phyloP scores from a whole-genome alignment of 2,113 vertebrate species.

The Circaetus cinerascens region DNA sequence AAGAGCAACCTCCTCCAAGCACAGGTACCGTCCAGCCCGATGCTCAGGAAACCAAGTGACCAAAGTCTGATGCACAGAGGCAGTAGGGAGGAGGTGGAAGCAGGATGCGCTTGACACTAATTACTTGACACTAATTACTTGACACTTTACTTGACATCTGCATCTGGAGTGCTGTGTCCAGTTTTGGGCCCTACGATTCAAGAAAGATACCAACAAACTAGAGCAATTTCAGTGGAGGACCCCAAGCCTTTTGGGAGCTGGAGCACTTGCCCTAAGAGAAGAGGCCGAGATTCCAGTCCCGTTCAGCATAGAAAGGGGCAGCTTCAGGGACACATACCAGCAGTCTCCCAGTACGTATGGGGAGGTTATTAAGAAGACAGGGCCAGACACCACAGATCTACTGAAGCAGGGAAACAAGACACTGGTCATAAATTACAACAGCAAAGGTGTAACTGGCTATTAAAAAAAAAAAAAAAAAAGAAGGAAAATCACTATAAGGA shows the following conservation, averaged over 20 bases:
- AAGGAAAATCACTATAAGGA: background rate
- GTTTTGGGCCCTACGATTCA: background rate
- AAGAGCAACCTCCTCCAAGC: background rate
- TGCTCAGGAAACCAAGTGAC: background rate
- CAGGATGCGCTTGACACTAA: background rate
- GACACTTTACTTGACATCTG: background rate
- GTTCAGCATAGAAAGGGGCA: background rate
- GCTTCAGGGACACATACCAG: background rate
- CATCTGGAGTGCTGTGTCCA: background rate
- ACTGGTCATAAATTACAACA: background rate
- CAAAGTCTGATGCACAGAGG: background rate
- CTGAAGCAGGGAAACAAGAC: background rate
- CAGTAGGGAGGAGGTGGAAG: background rate
- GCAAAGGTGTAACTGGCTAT: background rate
- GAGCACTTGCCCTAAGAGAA: background rate
- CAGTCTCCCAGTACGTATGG: rapidly evolving
- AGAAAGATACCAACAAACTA: background rate
- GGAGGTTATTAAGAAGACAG: background rate
- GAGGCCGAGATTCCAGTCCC: background rate
- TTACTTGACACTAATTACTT: background rate
- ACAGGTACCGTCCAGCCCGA: rapidly evolving
- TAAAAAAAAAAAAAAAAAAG: background rate
- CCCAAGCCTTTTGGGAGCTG: background rate
- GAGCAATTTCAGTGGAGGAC: background rate
- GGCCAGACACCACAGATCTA: background rate